phyloP scores from a whole-genome alignment of 2,797 vertebrate genomes.

The Galagoides demidoff region DNA sequence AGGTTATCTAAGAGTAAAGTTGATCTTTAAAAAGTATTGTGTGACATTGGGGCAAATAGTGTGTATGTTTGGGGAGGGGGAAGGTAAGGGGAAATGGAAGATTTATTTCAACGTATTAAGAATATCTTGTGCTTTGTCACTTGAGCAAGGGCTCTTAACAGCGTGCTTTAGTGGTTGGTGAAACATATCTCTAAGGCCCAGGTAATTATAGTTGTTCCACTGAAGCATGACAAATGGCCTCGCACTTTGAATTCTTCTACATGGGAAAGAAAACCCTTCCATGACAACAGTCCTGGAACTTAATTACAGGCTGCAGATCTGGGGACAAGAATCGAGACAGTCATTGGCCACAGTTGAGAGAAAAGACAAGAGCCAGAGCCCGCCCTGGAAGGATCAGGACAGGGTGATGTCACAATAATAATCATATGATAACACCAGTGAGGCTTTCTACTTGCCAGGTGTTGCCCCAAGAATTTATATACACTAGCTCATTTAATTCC shows the following conservation, averaged over 20 bases:
- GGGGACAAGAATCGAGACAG: constrained; percentile 21
- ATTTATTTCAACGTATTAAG: constrained; percentile 37
- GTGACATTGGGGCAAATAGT: not conserved
- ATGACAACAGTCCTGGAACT: constrained; percentile 62
- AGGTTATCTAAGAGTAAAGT: not conserved
- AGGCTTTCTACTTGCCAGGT: not conserved
- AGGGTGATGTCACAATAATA: not conserved
- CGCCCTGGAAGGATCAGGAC: not conserved
- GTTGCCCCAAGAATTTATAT: not conserved
- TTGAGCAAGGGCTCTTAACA: constrained; percentile 44
- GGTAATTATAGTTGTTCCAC: constrained; percentile 70
- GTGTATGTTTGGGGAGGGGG: not conserved
- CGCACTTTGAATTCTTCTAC: constrained; percentile 72
- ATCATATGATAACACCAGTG: not conserved
- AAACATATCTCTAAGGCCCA: constrained; percentile 57
- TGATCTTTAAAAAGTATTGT: not conserved
- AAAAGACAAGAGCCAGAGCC: not conserved
- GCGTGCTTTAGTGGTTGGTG: constrained; percentile 44
- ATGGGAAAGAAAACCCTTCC: constrained; percentile 66
- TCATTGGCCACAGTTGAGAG: not conserved
- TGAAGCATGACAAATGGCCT: constrained; percentile 75
- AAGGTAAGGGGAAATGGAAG: not conserved
- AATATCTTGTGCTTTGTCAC: not conserved
- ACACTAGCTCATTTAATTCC: not conserved
- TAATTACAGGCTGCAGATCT: constrained; percentile 72